A percentile compares a stretch with the other conserved stretches of the same genome.
These are phyloP conservation scores for Temnothorax rugatulus DNA, from an alignment of 2,888 invertebrate species.

Conservation along the genomic window DNA sequence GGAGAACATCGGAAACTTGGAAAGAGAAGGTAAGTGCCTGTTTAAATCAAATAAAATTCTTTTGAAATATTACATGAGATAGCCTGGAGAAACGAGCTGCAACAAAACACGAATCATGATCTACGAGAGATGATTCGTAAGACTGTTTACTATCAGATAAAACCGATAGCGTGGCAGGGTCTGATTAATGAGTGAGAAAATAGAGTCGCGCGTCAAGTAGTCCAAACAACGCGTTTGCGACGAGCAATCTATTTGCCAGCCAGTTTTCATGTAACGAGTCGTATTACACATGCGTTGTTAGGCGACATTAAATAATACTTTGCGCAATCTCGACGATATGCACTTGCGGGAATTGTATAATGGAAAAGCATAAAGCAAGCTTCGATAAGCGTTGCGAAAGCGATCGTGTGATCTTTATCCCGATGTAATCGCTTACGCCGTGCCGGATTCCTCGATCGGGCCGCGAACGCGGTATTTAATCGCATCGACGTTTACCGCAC, in stretches of 20 bases:
- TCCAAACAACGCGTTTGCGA: conserved; percentile 27
- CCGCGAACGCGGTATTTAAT: conserved; percentile 60
- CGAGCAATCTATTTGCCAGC: conserved; percentile 15
- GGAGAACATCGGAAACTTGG: not conserved
- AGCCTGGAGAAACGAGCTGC: not conserved
- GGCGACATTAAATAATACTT: conserved; percentile 42
- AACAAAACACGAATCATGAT: conserved; percentile 8
- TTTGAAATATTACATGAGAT: not conserved
- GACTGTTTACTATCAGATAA: conserved; percentile 27
- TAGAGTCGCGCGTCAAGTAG: conserved; percentile 36
- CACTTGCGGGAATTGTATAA: conserved; percentile 32
- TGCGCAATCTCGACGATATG: conserved; percentile 25
- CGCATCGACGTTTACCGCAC: conserved; percentile 57
- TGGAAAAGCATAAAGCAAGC: conserved; percentile 35
- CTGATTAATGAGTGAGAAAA: conserved; percentile 18
- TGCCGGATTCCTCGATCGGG: conserved; percentile 27
- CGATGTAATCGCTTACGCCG: conserved; percentile 22
- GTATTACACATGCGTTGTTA: conserved; percentile 2
- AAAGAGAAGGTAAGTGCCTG: conserved; percentile 6
- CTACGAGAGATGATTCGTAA: not conserved
- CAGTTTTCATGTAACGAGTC: conserved; percentile 22
- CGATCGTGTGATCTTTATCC: conserved; percentile 49
- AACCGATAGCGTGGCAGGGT: not conserved
- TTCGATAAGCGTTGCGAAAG: conserved; percentile 33
- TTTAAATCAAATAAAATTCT: conserved; percentile 13